These are phyloP conservation scores for Lepidochitona cinerea DNA, from an alignment of 2,888 invertebrate genomes.

Conservation along the genomic window DNA sequence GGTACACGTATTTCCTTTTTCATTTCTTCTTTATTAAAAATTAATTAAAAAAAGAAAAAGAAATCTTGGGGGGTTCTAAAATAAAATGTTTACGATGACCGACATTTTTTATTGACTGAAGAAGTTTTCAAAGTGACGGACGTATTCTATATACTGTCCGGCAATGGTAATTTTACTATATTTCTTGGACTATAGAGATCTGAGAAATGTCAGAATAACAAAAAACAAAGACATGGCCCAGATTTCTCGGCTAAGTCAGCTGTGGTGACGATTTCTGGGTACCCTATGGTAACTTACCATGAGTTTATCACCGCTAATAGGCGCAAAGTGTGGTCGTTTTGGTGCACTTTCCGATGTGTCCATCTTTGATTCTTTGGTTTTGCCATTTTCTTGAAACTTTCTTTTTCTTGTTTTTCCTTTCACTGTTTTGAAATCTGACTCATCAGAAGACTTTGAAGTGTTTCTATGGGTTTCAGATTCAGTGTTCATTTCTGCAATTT, in stretches of 20 bases:
- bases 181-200: too few relatives aligned
- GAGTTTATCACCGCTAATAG: constrained; percentile 60
- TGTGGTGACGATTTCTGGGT: background rate
- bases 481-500: constrained; percentile 20
- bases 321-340: constrained; percentile 63
- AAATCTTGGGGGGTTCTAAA: background rate
- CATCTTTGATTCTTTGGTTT: constrained; percentile 25
- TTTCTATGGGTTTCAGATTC: background rate
- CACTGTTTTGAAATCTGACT: constrained; percentile 22
- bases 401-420: constrained; percentile 43
- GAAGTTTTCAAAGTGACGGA: too few relatives aligned
- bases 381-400: constrained; percentile 26
- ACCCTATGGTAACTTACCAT: constrained; percentile 28
- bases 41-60: too few relatives aligned
- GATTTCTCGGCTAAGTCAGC: too few relatives aligned
- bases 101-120: too few relatives aligned
- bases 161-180: too few relatives aligned
- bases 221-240: too few relatives aligned
- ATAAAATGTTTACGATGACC: background rate
- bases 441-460: background rate
- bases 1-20: too few relatives aligned
- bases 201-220: too few relatives aligned
- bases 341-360: constrained; percentile 42
- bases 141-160: background rate
- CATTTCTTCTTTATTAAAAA: too few relatives aligned